Evolutionary conservation across 2,888 invertebrate species (phyloP).

Genomic region (Helobdella robusta): DNA sequence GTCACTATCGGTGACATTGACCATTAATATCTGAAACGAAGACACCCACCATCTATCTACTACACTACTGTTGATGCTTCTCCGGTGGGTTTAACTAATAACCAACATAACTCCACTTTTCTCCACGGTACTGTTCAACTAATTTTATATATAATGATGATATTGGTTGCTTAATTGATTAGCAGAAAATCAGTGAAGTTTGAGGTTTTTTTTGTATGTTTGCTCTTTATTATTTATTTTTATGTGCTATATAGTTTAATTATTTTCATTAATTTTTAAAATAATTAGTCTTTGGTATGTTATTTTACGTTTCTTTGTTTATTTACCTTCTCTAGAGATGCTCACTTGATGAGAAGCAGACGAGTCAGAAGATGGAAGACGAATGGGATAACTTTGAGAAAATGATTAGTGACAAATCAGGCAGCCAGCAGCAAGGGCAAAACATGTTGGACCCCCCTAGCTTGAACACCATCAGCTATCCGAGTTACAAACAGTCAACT

Average conservation of each 20-base stretch:
- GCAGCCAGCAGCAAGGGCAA: neutral
- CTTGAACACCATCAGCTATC: neutral
- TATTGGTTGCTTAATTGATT: no score
- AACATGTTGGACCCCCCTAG: neutral
- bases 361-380: slow-evolving; percentile 7
- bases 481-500: neutral
- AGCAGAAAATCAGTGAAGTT: no score
- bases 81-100: neutral
- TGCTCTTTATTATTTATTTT: neutral
- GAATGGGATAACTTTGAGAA: slow-evolving; percentile 18
- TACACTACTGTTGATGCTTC: neutral
- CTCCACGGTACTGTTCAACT: no score
- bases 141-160: no score
- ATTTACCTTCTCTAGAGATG: neutral
- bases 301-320: neutral
- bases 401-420: slow-evolving; percentile 13
- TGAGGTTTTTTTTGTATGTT: neutral
- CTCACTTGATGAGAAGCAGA: neutral
- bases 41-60: no score
- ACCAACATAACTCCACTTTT: no score
- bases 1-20: slow-evolving; percentile 11
- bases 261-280: neutral
- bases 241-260: slow-evolving; percentile 1
- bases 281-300: neutral
- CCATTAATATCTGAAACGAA: no score